A percentile compares a stretch with the other conserved stretches of the same genome.
phyloP scores from a whole-genome alignment of 2,797 vertebrate genomes.

The Esox lucius region DNA sequence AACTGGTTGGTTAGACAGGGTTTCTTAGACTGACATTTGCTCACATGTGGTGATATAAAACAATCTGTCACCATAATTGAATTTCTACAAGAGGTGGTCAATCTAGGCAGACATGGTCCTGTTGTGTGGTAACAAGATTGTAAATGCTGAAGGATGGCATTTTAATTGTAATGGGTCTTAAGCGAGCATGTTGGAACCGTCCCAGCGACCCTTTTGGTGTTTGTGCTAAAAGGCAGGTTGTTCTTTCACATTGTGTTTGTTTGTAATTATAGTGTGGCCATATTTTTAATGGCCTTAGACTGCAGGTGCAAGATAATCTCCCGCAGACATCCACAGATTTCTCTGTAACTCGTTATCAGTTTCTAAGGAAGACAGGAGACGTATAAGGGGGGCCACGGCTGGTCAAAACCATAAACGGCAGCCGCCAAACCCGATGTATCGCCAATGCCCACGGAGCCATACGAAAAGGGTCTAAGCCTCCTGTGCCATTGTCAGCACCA shows the following conservation, averaged over 20 bases:
- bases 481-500: no score
- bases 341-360: neutral
- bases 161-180: neutral
- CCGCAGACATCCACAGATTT: neutral
- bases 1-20: neutral
- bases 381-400: no score
- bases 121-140: no score
- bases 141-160: neutral
- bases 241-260: neutral
- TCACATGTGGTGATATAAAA: neutral
- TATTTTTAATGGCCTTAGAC: neutral
- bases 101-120: neutral
- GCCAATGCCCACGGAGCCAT: no score
- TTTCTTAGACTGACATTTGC: neutral
- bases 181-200: neutral
- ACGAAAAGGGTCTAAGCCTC: no score
- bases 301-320: neutral
- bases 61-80: neutral
- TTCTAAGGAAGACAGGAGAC: neutral
- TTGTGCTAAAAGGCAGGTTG: neutral
- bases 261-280: neutral
- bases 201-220: neutral
- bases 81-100: neutral
- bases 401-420: no score
- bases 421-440: no score